Evolutionary conservation across 2,888 invertebrate genomes (phyloP).

Genomic region (Drosophila prostipennis): DNA sequence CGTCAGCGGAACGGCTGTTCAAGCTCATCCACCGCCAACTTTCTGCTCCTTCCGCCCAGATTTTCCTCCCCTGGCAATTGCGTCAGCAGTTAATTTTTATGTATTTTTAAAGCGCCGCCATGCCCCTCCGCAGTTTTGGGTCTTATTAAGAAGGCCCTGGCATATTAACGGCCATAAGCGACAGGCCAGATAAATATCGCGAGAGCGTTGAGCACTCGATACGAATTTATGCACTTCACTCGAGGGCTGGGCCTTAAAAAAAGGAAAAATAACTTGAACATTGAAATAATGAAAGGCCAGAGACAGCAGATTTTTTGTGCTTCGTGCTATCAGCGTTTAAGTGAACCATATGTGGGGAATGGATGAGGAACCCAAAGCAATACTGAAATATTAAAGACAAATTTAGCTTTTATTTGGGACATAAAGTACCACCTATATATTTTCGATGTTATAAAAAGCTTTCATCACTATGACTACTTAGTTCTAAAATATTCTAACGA

Average conservation of each 20-base stretch:
- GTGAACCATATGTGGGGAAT: conserved; percentile 20
- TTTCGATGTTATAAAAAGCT: not conserved
- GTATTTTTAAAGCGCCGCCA: conserved; percentile 66
- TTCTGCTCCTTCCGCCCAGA: conserved; percentile 1
- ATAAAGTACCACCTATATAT: not conserved
- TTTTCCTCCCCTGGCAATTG: conserved; percentile 37
- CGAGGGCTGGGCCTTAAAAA: conserved; percentile 29
- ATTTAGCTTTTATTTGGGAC: not conserved
- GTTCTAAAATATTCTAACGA: no score
- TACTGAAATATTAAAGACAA: not conserved
- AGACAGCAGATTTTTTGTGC: conserved; percentile 11
- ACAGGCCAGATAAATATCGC: conserved; percentile 52
- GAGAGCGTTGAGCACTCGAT: conserved; percentile 23
- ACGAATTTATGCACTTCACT: conserved; percentile 50
- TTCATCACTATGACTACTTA: no score
- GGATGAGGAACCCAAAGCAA: not conserved
- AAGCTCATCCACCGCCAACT: conserved; percentile 31
- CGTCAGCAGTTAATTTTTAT: conserved; percentile 63
- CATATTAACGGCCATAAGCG: conserved; percentile 53
- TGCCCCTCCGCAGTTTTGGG: conserved; percentile 27
- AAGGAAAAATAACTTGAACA: conserved; percentile 9
- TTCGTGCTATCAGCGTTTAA: conserved; percentile 45
- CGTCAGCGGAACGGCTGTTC: conserved; percentile 48
- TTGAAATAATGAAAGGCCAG: conserved; percentile 6
- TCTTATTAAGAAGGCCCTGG: conserved; percentile 57